Evolutionary conservation across 2,888 invertebrate genomes (phyloP), one percentile per base, ranked within the genome.

Genomic region (Pristionchus maxplancki): DNA sequence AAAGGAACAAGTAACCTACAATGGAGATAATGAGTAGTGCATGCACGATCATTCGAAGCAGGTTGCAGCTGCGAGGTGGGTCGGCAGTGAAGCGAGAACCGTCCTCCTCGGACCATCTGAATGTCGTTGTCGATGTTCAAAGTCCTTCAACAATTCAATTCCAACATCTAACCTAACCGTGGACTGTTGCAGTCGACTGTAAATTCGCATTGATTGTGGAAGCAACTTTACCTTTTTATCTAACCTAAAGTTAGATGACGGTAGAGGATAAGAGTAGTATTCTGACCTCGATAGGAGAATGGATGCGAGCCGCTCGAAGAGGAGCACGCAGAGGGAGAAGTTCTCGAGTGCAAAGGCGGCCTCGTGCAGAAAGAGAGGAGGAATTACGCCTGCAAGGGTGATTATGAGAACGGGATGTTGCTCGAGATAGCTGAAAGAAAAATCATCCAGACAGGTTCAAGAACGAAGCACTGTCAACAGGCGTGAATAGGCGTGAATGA

Each of bases 331-430:
- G 5, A 85, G 85, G 15, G 85, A 37, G 64, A 28, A 24, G 62
- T 64, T 85, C 64, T 85, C 85, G 64, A 85, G 85, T 1, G 85
- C 62, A 31, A 64, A 85, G n/a, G 85, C 85, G n/a, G 48, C 40
- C 28, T 85, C 85, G 28, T 85, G 85, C 0, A 85, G 24, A 28
- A 85, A 13, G 34, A 83, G 82, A 1, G 31, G 28, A 3, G 34
- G 31, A 34, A 20, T 24, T 34, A 34, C 53, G 5, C n/a, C 53
- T 50, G 53, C 5, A n/a, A n/a, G 3, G 20, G 37, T 34, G 13
- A 17, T 34, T 74, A n/a, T n/a, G n/a, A n/a, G n/a, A n/a, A n/a
- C n/a, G n/a, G n/a, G n/a, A n/a, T n/a, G n/a, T n/a, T n/a, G n/a
- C n/a, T n/a, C n/a, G n/a, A n/a, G n/a, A n/a, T n/a, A n/a, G n/a